Evolutionary conservation across 1,140 invertebrate species (phyloP).

Genomic region (Trinorchestia longiramus): DNA sequence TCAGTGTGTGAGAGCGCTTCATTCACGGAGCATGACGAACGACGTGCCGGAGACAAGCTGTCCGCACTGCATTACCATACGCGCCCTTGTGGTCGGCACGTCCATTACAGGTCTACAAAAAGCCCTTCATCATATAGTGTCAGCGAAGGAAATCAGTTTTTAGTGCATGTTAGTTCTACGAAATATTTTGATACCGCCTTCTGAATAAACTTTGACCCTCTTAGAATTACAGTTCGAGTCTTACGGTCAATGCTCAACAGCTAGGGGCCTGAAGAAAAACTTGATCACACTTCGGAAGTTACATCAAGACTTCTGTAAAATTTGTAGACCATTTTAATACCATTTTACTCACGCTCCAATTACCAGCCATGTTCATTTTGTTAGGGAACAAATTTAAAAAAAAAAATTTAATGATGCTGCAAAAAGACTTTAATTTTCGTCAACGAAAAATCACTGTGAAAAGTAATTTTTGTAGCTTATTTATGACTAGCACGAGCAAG

Average conservation of each 20-base stretch:
- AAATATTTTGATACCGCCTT: not conserved
- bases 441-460: no score
- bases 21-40: slow-evolving; percentile 40
- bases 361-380: no score
- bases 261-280: not conserved
- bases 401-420: no score
- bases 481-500: no score
- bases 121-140: not conserved
- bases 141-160: no score
- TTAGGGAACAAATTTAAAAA: no score
- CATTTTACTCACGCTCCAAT: no score
- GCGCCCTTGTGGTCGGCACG: not conserved
- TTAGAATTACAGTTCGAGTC: not conserved
- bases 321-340: not conserved
- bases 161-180: not conserved
- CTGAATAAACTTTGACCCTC: not conserved
- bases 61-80: slow-evolving; percentile 42
- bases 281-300: not conserved
- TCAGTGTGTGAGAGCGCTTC: not conserved
- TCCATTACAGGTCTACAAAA: not conserved
- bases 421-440: no score
- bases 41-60: slow-evolving; percentile 33
- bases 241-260: not conserved
- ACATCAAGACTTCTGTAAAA: not conserved
- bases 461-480: no score